Conservation (phyloP, 53 echinoderm and acorn worm species). For the Hippasteria phrygiana region DNA sequence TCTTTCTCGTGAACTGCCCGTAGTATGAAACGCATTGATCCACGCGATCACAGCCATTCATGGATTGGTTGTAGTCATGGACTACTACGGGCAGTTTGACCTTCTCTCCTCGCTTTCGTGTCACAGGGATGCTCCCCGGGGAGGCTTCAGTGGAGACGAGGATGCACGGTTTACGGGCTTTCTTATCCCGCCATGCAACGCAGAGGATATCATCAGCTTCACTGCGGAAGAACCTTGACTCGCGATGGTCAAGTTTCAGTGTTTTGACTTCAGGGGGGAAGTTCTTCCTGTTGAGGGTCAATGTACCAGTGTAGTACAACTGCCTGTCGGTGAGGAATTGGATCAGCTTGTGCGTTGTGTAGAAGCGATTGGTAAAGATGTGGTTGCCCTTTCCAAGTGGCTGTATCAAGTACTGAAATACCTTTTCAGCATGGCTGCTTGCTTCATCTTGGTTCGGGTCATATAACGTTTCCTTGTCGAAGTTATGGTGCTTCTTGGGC, state of each 20-base stretch:
- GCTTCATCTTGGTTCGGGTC: constrained; percentile 17
- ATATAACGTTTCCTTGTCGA: constrained; percentile 54
- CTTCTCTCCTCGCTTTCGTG: too few relatives aligned
- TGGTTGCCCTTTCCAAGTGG: constrained; percentile 56
- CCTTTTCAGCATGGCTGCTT: constrained; percentile 52
- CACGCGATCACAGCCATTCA: constrained; percentile 63
- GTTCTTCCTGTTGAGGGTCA: constrained; percentile 43
- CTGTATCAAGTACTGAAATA: constrained; percentile 45
- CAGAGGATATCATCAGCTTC: too few relatives aligned
- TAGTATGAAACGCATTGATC: constrained; percentile 59
- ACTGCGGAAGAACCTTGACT: too few relatives aligned
- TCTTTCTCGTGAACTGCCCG: constrained; percentile 59
- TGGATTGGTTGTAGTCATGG: constrained; percentile 38
- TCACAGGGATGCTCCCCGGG: too few relatives aligned
- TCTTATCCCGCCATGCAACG: too few relatives aligned
- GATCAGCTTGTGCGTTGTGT: constrained; percentile 47
- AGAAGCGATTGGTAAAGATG: constrained; percentile 51
- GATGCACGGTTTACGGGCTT: too few relatives aligned
- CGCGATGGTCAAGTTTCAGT: constrained; percentile 59
- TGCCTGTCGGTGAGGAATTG: constrained; percentile 22
- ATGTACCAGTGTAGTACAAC: constrained; percentile 53
- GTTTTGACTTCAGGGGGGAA: constrained; percentile 57
- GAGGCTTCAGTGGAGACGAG: too few relatives aligned
- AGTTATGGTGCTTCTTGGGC: constrained; percentile 57
- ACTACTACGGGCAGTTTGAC: constrained; percentile 52